Conservation (phyloP, 1,140 invertebrate genomes). For the Drosophila orosa region DNA sequence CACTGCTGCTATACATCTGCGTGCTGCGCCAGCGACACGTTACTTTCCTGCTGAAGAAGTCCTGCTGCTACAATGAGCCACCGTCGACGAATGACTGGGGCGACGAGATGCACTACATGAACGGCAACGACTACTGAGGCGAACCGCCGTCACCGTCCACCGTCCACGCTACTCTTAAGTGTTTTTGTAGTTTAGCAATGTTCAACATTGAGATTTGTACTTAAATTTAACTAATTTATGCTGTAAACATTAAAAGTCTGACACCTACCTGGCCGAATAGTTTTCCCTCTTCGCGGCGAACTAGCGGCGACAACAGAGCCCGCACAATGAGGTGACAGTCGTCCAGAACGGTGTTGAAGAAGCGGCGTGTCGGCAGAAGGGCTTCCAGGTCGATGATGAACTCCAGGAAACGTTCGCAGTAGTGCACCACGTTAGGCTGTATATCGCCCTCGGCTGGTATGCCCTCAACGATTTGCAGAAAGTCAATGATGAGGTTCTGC, state of each 20-base stretch:
- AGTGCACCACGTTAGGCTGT: conserved; percentile 87
- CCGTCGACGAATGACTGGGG: conserved; percentile 90
- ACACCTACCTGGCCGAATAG: conserved; percentile 94
- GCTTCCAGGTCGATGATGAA: conserved; percentile 98
- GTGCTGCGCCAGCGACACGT: conserved; percentile 91
- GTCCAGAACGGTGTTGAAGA: conserved; percentile 98
- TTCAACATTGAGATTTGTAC: conserved; percentile 78
- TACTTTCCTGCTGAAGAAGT: conserved; percentile 90
- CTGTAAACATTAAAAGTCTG: conserved; percentile 64
- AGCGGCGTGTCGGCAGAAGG: conserved; percentile 96
- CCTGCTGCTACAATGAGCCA: conserved; percentile 89
- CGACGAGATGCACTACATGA: conserved; percentile 93
- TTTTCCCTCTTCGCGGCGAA: conserved; percentile 92
- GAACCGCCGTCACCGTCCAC: background rate
- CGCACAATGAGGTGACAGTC: conserved; percentile 97
- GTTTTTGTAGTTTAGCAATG: conserved; percentile 75
- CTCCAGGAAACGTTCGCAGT: conserved; percentile 98
- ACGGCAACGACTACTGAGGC: conserved; percentile 87
- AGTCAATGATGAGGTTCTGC: conserved; percentile 94
- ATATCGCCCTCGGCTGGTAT: conserved; percentile 89
- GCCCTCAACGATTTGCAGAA: conserved; percentile 92
- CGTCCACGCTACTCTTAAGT: conserved; percentile 57
- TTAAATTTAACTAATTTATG: conserved; percentile 73
- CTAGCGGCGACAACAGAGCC: conserved; percentile 92
- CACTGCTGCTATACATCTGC: conserved; percentile 91